Evolutionary conservation across 23 tunicate genomes (phyloP), one percentile per base, ranked within the genome.

Genomic region (Trididemnum nubilum): DNA sequence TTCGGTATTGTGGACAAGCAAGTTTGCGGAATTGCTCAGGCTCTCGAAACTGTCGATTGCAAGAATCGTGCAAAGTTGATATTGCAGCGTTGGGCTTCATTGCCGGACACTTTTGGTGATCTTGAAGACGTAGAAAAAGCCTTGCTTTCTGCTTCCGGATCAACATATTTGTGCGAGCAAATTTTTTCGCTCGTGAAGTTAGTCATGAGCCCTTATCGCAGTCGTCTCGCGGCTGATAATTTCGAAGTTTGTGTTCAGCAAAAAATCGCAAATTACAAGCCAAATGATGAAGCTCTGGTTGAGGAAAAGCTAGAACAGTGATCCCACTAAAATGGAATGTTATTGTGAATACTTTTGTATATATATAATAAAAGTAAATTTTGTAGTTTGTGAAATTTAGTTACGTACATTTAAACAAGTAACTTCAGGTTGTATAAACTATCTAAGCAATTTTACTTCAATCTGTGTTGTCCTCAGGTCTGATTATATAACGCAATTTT

Each of bases 91-190:
- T 77, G 83, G 89, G 84, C 85, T 79, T 85, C 89, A 83, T 85
- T 85, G 83, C 89, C 89, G 73, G 82, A 76, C 28, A 35, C 81
- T 78, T 84, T 76, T 75, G 79, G 65, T 61, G 49, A 83, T 79
- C 88, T 78, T 32, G 60, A 84, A 35, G 79, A 84, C 84, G 79
- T 75, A 83, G 52, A 73, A 84, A 84, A 36, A 77, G 82, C 88
- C 79, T 84, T 84, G 82, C 63, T 84, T 29, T 84, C 88, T 75
- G 88, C 73, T 78, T 84, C 78, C 79, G 88, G 82, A 84, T 84
- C 52, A 73, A 84, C 88, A 37, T 84, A 76, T 50, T 25, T 61
- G 82, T 84, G 86, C 51, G 88, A 84, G 78, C 82, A 75, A 84
- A 78, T 84, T 78, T 84, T 76, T 84, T 84, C 73, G 44, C 79